Conservation (phyloP, 2,888 invertebrate species). For the Lasioglossum lativentre region DNA sequence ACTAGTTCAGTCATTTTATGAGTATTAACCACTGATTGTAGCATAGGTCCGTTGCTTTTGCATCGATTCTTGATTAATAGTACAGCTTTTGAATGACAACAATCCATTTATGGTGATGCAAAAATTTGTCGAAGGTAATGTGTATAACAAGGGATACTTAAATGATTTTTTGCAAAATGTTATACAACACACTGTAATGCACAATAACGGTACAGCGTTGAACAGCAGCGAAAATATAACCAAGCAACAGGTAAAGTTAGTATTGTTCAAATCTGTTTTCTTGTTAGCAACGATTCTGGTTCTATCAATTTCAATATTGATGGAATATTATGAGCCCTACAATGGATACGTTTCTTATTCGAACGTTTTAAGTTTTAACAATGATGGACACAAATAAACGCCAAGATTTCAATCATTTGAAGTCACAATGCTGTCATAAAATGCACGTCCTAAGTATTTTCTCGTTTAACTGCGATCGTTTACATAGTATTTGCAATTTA, state of each 20-base stretch:
- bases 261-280: too few species aligned
- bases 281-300: too few species aligned
- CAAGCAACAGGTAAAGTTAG: too few species aligned
- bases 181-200: neutral
- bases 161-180: neutral
- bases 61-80: neutral
- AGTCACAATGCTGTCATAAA: neutral
- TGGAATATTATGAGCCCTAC: too few species aligned
- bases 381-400: too few species aligned
- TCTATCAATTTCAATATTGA: too few species aligned
- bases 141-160: neutral
- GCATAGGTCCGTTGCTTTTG: neutral
- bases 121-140: too few species aligned
- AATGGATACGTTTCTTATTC: neutral
- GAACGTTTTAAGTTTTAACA: neutral
- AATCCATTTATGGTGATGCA: neutral
- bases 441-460: neutral
- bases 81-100: neutral
- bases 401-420: neutral
- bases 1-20: neutral
- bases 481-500: neutral
- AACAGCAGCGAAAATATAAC: neutral
- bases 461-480: neutral
- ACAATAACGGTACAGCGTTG: neutral
- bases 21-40: neutral